Evolutionary conservation across 2,113 vertebrate species (phyloP).

Genomic region (Spheniscus mendiculus): DNA sequence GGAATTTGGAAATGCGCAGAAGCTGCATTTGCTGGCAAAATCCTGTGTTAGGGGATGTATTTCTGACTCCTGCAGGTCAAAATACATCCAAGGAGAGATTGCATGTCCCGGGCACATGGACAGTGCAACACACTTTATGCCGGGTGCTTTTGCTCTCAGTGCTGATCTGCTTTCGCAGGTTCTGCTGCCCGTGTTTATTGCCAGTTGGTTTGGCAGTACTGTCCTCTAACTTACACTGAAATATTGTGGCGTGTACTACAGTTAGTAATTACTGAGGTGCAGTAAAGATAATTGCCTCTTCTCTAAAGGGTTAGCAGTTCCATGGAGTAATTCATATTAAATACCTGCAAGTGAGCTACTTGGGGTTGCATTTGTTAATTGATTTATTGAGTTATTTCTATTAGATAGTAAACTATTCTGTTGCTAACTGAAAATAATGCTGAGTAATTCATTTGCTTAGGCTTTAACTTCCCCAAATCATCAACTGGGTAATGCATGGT

Average conservation of each 20-base stretch:
- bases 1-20: not conserved
- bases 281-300: conserved; percentile 44
- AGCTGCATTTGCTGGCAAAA: not conserved
- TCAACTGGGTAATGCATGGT: rapidly evolving
- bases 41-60: not conserved
- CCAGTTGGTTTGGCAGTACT: not conserved
- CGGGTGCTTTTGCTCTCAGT: not conserved
- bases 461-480: not conserved
- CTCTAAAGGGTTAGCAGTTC: conserved; percentile 39
- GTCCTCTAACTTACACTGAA: not conserved
- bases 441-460: conserved; percentile 12
- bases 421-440: conserved; percentile 9
- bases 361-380: conserved; percentile 44
- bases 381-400: conserved; percentile 48
- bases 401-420: not conserved
- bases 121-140: too few relatives aligned
- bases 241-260: not conserved
- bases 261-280: conserved; percentile 31
- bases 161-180: not conserved
- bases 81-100: not conserved
- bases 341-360: conserved; percentile 40
- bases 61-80: not conserved
- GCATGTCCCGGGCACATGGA: not conserved
- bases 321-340: conserved; percentile 36
- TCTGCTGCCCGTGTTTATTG: not conserved